phyloP scores from a whole-genome alignment of 2,888 invertebrate species.

The Drosophila phalerata region DNA sequence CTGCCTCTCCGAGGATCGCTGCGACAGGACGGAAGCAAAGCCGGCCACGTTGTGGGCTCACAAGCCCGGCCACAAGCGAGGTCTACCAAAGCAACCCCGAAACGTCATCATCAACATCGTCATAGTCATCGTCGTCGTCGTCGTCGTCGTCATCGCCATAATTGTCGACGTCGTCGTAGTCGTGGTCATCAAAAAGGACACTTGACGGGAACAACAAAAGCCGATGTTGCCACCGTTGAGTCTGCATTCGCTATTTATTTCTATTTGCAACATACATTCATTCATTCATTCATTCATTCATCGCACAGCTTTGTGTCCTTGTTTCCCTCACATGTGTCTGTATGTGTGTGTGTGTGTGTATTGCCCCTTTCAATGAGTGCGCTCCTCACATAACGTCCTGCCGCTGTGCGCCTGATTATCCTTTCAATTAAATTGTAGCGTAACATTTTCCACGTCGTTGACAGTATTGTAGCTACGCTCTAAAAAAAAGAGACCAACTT shows the following conservation, averaged over 20 bases:
- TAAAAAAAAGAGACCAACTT: constrained; percentile 22
- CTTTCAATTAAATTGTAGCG: constrained; percentile 83
- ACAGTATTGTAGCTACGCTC: constrained; percentile 47
- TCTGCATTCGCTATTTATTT: constrained; percentile 68
- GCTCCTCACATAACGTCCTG: constrained; percentile 58
- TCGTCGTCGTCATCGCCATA: constrained; percentile 52
- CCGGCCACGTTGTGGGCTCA: constrained; percentile 81
- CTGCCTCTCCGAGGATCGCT: constrained; percentile 55
- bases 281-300: constrained; percentile 58
- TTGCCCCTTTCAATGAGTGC: constrained; percentile 54
- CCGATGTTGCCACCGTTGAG: constrained; percentile 63
- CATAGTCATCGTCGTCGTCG: constrained; percentile 11
- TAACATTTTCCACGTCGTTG: constrained; percentile 82
- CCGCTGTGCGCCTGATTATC: constrained; percentile 80
- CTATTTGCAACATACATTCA: constrained; percentile 67
- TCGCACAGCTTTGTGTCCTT: constrained; percentile 61
- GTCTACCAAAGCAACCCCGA: constrained; percentile 84
- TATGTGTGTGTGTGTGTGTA: neutral
- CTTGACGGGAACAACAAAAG: constrained; percentile 79
- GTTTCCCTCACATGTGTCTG: constrained; percentile 24
- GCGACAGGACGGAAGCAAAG: constrained; percentile 60
- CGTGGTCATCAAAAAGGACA: constrained; percentile 73
- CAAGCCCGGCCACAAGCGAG: constrained; percentile 83
- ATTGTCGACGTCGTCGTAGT: constrained; percentile 26
- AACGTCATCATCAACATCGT: constrained; percentile 43